Percentiles rank a stretch among this genome's conserved stretches.
Evolutionary conservation across 2,888 invertebrate species (phyloP).

Genomic region (Hirtodrosophila cameraria): DNA sequence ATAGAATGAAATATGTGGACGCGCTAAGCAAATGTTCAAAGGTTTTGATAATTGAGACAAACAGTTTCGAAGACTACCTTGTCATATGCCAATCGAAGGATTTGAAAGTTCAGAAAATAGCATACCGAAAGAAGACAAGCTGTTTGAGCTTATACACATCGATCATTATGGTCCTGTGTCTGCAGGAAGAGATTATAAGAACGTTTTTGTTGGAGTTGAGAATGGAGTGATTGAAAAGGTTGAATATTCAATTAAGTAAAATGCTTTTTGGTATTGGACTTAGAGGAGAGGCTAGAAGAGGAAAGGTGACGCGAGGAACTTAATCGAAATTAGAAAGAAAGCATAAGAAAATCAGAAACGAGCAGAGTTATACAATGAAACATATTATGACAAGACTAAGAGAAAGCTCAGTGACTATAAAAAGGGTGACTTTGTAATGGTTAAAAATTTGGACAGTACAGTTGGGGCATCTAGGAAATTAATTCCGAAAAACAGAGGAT

Average conservation of each 20-base stretch:
- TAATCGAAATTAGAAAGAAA: neutral
- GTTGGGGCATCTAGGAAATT: neutral
- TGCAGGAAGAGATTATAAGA: no score
- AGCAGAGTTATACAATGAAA: neutral
- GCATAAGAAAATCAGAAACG: neutral
- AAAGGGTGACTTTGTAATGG: neutral
- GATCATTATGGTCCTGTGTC: no score
- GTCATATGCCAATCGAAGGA: neutral
- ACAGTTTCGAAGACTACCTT: neutral
- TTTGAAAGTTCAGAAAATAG: neutral
- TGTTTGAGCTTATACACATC: no score
- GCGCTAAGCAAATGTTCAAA: neutral
- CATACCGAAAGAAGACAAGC: no score
- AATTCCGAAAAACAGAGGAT: neutral
- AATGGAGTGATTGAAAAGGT: no score
- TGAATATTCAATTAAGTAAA: no score
- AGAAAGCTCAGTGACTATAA: neutral
- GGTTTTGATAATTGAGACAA: constrained; percentile 1
- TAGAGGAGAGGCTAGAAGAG: no score
- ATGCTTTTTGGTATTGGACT: no score
- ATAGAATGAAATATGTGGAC: no score
- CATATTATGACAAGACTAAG: neutral
- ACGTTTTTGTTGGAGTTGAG: no score
- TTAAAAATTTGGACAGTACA: no score
- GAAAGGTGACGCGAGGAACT: no score